A percentile compares a stretch with the other conserved stretches of the same genome.
Conservation (phyloP, 2,888 invertebrate genomes). For the Busseola fusca region DNA sequence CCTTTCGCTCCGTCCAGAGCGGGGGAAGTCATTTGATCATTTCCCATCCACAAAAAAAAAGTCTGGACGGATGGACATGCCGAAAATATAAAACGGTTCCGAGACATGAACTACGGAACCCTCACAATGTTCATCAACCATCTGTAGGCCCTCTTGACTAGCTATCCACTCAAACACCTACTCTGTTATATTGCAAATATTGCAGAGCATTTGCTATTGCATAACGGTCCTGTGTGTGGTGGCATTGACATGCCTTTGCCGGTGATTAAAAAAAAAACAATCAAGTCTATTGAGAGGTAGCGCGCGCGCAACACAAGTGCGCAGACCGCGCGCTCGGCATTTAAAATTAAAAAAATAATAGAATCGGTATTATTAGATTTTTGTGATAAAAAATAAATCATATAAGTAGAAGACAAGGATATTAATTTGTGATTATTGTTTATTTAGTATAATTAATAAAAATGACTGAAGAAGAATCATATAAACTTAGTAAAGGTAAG, state of each 20-base stretch:
- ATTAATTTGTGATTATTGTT: conserved; percentile 21
- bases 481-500: conserved; percentile 42
- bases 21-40: no score
- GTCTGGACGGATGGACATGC: no score
- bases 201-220: conserved; percentile 16
- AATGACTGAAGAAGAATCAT: conserved; percentile 39
- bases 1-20: no score
- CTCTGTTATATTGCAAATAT: conserved; percentile 8
- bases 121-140: no score
- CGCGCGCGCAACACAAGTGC: conserved; percentile 53
- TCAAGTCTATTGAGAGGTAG: conserved; percentile 68
- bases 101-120: no score
- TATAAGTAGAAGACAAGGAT: neutral
- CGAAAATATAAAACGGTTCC: no score
- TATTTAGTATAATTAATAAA: neutral
- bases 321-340: conserved; percentile 22
- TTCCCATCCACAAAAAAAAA: no score
- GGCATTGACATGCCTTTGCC: conserved; percentile 43
- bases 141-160: no score
- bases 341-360: neutral
- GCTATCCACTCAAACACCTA: neutral
- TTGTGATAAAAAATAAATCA: neutral
- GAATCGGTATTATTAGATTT: conserved; percentile 5
- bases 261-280: conserved; percentile 33
- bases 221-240: conserved; percentile 18